A percentile compares a stretch with the other conserved stretches of the same genome.
phyloP scores from a whole-genome alignment of 2,888 invertebrate species.

The Agelastica alni region DNA sequence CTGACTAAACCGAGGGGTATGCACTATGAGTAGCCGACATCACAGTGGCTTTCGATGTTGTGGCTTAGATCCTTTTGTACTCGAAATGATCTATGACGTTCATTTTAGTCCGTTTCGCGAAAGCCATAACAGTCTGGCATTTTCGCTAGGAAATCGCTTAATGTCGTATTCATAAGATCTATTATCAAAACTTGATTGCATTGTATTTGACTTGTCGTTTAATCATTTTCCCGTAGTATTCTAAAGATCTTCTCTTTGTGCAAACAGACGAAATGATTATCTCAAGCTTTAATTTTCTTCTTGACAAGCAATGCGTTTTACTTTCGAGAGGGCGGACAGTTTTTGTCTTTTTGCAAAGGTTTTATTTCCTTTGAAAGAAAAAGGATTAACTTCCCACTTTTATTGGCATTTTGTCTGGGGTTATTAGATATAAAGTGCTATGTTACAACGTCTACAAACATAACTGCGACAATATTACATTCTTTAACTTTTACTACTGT shows the following conservation, averaged over 20 bases:
- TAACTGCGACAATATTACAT: too few relatives aligned
- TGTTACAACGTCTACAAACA: too few relatives aligned
- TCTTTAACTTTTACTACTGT: too few relatives aligned
- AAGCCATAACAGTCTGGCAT: conserved; percentile 26
- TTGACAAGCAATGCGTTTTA: conserved; percentile 5
- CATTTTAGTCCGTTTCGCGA: conserved; percentile 46
- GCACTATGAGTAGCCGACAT: conserved; percentile 41
- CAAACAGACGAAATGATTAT: conserved; percentile 11
- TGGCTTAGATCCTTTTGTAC: conserved; percentile 47
- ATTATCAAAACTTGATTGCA: conserved; percentile 31
- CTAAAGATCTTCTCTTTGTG: conserved; percentile 22
- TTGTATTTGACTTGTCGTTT: conserved; percentile 28
- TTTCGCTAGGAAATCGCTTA: conserved; percentile 35
- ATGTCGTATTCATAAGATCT: conserved; percentile 34
- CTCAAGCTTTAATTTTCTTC: conserved; percentile 20
- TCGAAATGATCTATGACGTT: conserved; percentile 53
- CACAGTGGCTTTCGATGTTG: conserved; percentile 37
- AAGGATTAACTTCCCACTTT: conserved; percentile 1
- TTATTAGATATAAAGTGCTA: too few relatives aligned
- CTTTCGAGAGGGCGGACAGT: neutral
- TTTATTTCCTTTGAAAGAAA: conserved; percentile 4
- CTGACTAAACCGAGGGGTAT: conserved; percentile 23
- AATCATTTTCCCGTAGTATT: conserved; percentile 25
- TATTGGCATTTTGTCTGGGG: too few relatives aligned
- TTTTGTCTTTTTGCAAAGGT: neutral